Evolutionary conservation across 2,113 vertebrate genomes (phyloP).

Genomic region (Conger conger): DNA sequence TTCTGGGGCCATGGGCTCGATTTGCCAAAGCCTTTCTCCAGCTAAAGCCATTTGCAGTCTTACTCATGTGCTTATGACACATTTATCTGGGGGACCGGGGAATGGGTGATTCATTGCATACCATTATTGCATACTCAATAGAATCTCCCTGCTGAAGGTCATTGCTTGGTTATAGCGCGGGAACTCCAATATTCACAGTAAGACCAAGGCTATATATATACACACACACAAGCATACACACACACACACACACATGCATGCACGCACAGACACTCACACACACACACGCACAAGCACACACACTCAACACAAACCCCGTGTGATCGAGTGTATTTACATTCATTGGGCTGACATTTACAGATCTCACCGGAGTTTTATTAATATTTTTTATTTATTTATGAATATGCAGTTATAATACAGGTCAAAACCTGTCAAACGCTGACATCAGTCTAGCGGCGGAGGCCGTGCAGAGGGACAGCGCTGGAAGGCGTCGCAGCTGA

Average conservation of each 20-base stretch:
- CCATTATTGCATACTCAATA: slow-evolving; percentile 5
- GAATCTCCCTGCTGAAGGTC: not conserved
- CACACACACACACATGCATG: too few relatives aligned
- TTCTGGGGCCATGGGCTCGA: not conserved
- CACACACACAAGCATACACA: too few relatives aligned
- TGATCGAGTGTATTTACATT: not conserved
- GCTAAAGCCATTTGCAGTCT: not conserved
- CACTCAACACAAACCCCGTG: not conserved
- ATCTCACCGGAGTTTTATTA: too few relatives aligned
- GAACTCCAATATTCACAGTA: not conserved
- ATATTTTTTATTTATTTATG: not conserved
- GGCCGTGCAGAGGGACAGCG: not conserved
- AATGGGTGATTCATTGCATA: not conserved
- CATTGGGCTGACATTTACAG: not conserved
- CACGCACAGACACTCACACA: too few relatives aligned
- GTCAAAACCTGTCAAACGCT: not conserved
- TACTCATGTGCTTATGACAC: not conserved
- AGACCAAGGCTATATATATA: not conserved
- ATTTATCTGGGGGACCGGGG: not conserved
- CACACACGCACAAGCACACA: too few relatives aligned
- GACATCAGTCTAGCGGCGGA: not conserved
- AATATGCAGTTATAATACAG: not conserved
- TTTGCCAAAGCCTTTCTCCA: not conserved
- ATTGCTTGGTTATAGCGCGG: not conserved
- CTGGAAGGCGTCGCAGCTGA: not conserved